Evolutionary conservation across 2,113 vertebrate species (phyloP), one percentile per base, ranked within the genome.

Genomic region (Hippocampus comes): DNA sequence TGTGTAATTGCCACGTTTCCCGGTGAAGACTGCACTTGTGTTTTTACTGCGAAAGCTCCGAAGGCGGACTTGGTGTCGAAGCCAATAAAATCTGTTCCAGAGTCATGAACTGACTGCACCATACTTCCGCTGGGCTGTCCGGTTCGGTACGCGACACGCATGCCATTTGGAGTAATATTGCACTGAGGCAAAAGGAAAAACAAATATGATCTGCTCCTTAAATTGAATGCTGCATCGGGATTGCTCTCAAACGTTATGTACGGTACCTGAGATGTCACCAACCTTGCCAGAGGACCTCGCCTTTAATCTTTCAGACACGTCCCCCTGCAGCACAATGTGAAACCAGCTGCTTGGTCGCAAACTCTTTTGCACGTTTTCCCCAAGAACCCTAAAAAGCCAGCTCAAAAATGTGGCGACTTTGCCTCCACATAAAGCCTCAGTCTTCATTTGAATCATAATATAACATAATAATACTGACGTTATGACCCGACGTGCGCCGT

Each of bases 1-100:
- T 34, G 5, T 78, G 53, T 60, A 68, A 77, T 63, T 43, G 76
- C 27, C 42, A 42, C 46, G 49, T 59, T 18, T 14, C 42, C 0
- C 3, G 14, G 1, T 9, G 46, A 66, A 48, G 41, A 53, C 59
- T 60, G 12, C 61, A 65, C 42, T 41, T 0, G 11, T 57, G n/a
- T 68, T 77, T 34, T 75, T 60, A 55, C 56, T 66, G 60, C 67
- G 63, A 5, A 7, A 73, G 71, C 51, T 78, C 66, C 60, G 57
- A 67, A 55, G 25, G 9, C 2, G 27, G 23, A 73, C 53, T 20
- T 14, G 68, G 57, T 57, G 27, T 18, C 30, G 21, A 27, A 65
- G 20, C 0, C 25, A 51, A 66, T 20, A 63, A 71, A 63, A 0
- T 34, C n/a, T 64, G 55, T 7, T n/a, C 61, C 38, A 61, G 20